phyloP scores from a whole-genome alignment of 2,888 invertebrate genomes.

The Oeneis ivallda region DNA sequence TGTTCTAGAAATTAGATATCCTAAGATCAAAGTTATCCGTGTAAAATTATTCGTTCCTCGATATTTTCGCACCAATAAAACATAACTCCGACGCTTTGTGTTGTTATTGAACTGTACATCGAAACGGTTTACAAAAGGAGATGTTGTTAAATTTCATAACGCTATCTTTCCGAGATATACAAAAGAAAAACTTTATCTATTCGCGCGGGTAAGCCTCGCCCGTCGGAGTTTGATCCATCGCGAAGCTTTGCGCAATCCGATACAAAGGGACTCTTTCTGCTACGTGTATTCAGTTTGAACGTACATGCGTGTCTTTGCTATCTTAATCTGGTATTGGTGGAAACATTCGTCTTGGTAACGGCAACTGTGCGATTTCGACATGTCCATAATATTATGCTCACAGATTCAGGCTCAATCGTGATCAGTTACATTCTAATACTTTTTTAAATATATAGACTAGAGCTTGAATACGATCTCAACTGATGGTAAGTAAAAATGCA shows the following conservation, averaged over 20 bases:
- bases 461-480: too few relatives aligned
- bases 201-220: constrained; percentile 31
- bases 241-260: constrained; percentile 26
- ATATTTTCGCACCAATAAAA: neutral
- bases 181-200: constrained; percentile 34
- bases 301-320: constrained; percentile 4
- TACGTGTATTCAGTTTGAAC: constrained; percentile 15
- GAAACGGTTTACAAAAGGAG: constrained; percentile 16
- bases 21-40: neutral
- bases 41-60: constrained; percentile 3
- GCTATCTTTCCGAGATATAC: constrained; percentile 26
- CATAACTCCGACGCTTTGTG: neutral
- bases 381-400: neutral
- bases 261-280: constrained; percentile 20
- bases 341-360: constrained; percentile 10
- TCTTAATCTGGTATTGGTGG: constrained; percentile 17
- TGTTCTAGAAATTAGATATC: too few relatives aligned
- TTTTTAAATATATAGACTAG: too few relatives aligned
- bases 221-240: constrained; percentile 37
- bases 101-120: constrained; percentile 10
- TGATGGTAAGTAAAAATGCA: too few relatives aligned
- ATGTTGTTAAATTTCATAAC: constrained; percentile 27
- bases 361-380: neutral
- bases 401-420: too few relatives aligned
- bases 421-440: too few relatives aligned